Conservation (phyloP, 2,888 invertebrate genomes). For the Villa cingulata region DNA sequence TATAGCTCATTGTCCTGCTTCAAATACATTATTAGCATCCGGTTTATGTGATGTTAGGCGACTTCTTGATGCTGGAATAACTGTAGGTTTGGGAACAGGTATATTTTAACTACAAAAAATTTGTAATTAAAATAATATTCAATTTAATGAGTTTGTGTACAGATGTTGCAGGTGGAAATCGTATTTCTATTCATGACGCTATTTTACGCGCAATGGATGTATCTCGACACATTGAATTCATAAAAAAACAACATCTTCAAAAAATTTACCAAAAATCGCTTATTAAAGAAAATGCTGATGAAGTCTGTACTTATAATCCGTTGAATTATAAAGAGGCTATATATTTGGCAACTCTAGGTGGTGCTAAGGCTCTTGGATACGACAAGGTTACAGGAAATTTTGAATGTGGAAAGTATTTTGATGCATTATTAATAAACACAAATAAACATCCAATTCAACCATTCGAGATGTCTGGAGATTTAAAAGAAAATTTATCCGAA, state of each 20-base stretch:
- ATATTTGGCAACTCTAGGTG: conserved; percentile 74
- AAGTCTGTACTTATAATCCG: conserved; percentile 29
- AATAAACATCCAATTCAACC: conserved; percentile 41
- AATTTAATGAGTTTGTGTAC: conserved; percentile 1
- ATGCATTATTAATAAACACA: conserved; percentile 68
- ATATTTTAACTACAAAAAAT: conserved; percentile 9
- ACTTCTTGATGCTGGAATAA: conserved; percentile 48
- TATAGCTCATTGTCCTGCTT: conserved; percentile 76
- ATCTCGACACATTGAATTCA: conserved; percentile 52
- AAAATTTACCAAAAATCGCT: conserved; percentile 20
- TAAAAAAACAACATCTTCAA: conserved; percentile 32
- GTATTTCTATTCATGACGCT: conserved; percentile 58
- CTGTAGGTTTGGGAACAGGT: conserved; percentile 80
- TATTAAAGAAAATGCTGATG: neutral
- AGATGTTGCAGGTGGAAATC: conserved; percentile 78
- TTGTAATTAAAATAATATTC: neutral
- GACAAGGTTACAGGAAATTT: conserved; percentile 69
- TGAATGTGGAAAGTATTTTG: conserved; percentile 68
- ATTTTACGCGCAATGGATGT: conserved; percentile 60
- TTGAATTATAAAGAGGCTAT: conserved; percentile 64
- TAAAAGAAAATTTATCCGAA: conserved; percentile 18
- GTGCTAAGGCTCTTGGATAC: conserved; percentile 65
- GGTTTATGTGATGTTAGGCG: conserved; percentile 66
- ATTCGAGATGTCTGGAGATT: conserved; percentile 25
- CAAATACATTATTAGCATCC: conserved; percentile 67